phyloP scores from a whole-genome alignment of 2,888 invertebrate genomes.

The Prosopocoilus inquinatus region DNA sequence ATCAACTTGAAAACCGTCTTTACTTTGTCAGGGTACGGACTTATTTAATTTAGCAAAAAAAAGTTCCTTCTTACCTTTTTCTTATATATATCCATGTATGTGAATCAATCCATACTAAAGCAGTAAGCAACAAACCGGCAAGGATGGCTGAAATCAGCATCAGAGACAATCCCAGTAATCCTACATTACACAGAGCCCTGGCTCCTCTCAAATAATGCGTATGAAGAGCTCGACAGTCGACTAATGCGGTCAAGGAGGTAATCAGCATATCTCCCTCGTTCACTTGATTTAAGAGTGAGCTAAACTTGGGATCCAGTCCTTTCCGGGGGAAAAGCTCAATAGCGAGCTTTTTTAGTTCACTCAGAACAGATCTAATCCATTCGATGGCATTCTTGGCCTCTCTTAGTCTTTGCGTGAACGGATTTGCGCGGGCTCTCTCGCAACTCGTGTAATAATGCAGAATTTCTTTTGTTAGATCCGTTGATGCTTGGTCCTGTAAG shows the following conservation, averaged over 20 bases:
- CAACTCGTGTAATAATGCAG: constrained; percentile 75
- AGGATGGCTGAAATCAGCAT: constrained; percentile 84
- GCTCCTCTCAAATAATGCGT: constrained; percentile 79
- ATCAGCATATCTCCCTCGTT: constrained; percentile 73
- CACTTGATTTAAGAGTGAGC: constrained; percentile 74
- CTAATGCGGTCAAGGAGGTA: constrained; percentile 65
- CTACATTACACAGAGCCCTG: constrained; percentile 78
- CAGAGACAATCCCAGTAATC: constrained; percentile 77
- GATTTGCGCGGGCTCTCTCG: constrained; percentile 75
- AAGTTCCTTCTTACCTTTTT: constrained; percentile 62
- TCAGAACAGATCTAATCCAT: constrained; percentile 55
- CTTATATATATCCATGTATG: constrained; percentile 97
- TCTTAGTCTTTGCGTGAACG: constrained; percentile 77
- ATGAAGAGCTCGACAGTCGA: constrained; percentile 83
- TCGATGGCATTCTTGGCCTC: constrained; percentile 58
- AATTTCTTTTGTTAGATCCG: constrained; percentile 46
- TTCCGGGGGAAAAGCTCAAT: constrained; percentile 53
- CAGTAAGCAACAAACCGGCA: constrained; percentile 86
- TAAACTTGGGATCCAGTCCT: constrained; percentile 67
- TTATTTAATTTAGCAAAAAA: background rate
- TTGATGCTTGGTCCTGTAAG: constrained; percentile 45
- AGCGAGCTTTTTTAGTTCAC: constrained; percentile 53
- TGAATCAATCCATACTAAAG: constrained; percentile 91
- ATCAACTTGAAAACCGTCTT: too few relatives aligned
- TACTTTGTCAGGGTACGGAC: too few relatives aligned